Conservation (phyloP, 2,888 invertebrate genomes). For the Nasonovia ribisnigri region DNA sequence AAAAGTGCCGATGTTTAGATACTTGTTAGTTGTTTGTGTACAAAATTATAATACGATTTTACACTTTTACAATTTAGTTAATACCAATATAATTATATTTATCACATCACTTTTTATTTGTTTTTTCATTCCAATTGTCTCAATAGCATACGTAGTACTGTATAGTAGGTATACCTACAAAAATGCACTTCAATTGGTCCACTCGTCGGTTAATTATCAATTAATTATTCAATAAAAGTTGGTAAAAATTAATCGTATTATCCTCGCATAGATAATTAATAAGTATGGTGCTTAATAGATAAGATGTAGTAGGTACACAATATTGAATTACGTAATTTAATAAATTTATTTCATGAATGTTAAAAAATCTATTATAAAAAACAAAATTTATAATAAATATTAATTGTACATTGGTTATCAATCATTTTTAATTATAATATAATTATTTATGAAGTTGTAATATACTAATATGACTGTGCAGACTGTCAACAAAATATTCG, state of each 20-base stretch:
- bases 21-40: neutral
- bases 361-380: neutral
- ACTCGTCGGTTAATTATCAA: neutral
- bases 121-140: neutral
- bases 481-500: neutral
- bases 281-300: slow-evolving; percentile 22
- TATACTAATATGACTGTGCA: neutral
- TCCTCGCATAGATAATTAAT: slow-evolving; percentile 2
- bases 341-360: neutral
- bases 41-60: neutral
- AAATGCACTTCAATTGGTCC: neutral
- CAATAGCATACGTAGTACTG: neutral
- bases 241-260: slow-evolving; percentile 17
- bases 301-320: neutral
- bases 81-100: neutral
- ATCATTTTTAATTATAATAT: neutral
- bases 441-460: neutral
- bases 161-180: neutral
- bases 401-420: neutral
- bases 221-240: neutral
- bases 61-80: neutral
- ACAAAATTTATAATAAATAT: neutral
- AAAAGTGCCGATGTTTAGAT: neutral
- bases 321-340: neutral
- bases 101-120: neutral